Evolutionary conservation across 1,140 invertebrate species (phyloP).

Genomic region (Sycobia sp.): DNA sequence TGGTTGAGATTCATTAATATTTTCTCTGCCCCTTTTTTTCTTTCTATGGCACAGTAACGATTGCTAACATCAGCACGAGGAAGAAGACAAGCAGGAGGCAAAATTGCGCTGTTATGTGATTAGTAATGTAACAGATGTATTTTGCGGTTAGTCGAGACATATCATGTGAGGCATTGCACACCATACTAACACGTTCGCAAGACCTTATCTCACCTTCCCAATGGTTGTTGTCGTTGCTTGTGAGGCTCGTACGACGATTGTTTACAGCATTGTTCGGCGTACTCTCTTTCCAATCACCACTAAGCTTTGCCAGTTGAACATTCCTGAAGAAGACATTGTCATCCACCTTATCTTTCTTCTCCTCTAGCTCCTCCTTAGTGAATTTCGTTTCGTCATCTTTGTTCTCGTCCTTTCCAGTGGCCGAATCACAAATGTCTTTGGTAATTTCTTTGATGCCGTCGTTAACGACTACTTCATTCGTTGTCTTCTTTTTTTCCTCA

Average conservation of each 20-base stretch:
- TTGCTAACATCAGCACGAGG: conserved; percentile 44
- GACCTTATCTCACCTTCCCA: conserved; percentile 43
- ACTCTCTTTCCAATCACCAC: conserved; percentile 26
- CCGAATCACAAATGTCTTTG: conserved; percentile 30
- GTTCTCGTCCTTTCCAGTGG: background rate
- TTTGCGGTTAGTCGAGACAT: conserved; percentile 37
- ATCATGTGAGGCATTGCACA: conserved; percentile 35
- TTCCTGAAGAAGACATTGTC: conserved; percentile 14
- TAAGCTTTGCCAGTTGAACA: conserved; percentile 12
- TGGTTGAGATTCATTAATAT: conserved; percentile 2
- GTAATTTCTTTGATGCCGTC: conserved; percentile 16
- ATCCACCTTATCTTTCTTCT: conserved; percentile 8
- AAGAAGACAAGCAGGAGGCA: conserved; percentile 42
- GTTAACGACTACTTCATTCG: background rate
- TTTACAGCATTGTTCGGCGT: background rate
- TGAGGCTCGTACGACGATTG: conserved; percentile 21
- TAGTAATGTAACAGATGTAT: conserved; percentile 44
- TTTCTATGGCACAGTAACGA: conserved; percentile 35
- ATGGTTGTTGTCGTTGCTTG: conserved; percentile 3
- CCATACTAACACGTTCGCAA: conserved; percentile 34
- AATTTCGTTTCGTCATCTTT: background rate
- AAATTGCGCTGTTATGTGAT: conserved; percentile 41
- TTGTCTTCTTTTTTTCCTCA: background rate
- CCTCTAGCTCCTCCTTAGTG: background rate
- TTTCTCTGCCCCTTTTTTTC: background rate